phyloP scores from a whole-genome alignment of 2,113 vertebrate species.

The Nansenia antarctica region DNA sequence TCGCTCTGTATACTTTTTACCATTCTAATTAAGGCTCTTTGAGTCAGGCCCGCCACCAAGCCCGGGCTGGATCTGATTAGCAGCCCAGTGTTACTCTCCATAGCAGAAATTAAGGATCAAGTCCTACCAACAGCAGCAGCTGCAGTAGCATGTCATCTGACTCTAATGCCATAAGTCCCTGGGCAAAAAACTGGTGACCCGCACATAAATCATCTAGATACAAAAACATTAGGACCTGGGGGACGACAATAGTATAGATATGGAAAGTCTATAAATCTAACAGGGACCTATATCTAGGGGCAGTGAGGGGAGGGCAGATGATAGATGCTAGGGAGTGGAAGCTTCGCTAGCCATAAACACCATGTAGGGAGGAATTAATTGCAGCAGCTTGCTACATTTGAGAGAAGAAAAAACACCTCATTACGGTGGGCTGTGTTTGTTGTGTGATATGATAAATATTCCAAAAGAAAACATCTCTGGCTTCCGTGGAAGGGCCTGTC shows the following conservation, averaged over 20 bases:
- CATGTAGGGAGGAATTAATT: constrained; percentile 41
- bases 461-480: constrained; percentile 15
- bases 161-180: constrained; percentile 21
- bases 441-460: constrained; percentile 18
- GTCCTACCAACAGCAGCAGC: constrained; percentile 8
- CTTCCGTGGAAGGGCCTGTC: constrained; percentile 1
- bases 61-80: constrained; percentile 30
- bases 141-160: constrained; percentile 12
- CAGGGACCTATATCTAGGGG: constrained; percentile 43
- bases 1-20: constrained; percentile 9
- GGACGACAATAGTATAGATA: constrained; percentile 47
- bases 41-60: constrained; percentile 3
- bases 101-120: constrained; percentile 10
- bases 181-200: constrained; percentile 37
- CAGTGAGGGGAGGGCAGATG: constrained; percentile 29
- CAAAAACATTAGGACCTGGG: constrained; percentile 38
- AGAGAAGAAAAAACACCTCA: constrained; percentile 16
- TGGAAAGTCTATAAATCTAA: constrained; percentile 57
- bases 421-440: constrained; percentile 37
- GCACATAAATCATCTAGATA: constrained; percentile 50
- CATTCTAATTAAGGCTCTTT: constrained; percentile 36
- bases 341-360: constrained; percentile 54
- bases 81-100: constrained; percentile 12
- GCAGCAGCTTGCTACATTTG: constrained; percentile 22
- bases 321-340: constrained; percentile 48